Percentiles rank a stretch among this genome's conserved stretches.
These are phyloP conservation scores for Murina feae DNA, from an alignment of 2,113 vertebrate genomes.

Conservation along the genomic window DNA sequence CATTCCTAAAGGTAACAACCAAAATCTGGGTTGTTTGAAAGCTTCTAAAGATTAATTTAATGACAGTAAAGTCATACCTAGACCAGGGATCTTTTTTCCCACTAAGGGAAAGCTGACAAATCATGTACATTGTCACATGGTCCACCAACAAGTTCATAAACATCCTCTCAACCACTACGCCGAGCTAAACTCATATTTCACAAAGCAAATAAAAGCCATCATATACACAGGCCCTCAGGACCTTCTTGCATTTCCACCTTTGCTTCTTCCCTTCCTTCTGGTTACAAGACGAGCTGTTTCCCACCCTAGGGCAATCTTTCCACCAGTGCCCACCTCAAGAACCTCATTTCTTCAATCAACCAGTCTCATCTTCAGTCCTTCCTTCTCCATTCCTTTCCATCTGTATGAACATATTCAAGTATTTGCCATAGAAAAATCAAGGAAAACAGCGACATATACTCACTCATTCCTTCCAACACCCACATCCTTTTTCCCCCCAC, in stretches of 20 bases:
- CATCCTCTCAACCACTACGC: not conserved
- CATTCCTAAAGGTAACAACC: not conserved
- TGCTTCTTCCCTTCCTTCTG: not conserved
- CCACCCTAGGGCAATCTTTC: not conserved
- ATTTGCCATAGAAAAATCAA: not conserved
- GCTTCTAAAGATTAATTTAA: not conserved
- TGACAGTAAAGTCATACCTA: conserved; percentile 28
- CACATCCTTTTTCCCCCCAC: not conserved
- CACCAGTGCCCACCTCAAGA: not conserved
- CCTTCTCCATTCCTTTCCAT: not conserved
- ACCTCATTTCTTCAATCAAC: not conserved
- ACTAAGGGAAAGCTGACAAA: conserved; percentile 7
- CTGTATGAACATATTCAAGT: not conserved
- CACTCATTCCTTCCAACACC: not conserved
- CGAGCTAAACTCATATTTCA: not conserved
- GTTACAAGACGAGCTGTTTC: not conserved
- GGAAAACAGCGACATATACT: not conserved
- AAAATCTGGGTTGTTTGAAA: not conserved
- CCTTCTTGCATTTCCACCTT: not conserved
- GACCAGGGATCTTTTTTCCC: not conserved
- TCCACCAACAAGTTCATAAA: not conserved
- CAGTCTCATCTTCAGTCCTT: not conserved
- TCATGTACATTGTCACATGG: not conserved
- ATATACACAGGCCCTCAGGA: not conserved
- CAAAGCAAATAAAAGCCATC: not conserved